Evolutionary conservation across 1,140 invertebrate genomes (phyloP).

Genomic region (Hypothenemus hampei): DNA sequence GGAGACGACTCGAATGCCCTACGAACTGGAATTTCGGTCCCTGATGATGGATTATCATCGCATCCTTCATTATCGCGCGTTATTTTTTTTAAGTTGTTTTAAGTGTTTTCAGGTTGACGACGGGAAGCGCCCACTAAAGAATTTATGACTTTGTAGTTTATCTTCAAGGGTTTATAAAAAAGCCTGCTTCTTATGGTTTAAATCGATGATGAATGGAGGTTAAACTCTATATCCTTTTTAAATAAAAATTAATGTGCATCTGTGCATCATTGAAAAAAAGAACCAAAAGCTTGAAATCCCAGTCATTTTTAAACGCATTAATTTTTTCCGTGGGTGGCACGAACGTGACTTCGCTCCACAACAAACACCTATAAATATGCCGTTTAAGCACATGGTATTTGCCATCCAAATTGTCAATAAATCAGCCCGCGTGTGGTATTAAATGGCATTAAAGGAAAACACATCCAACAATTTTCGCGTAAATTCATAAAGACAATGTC

Average conservation of each 20-base stretch:
- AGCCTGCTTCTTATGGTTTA: no score
- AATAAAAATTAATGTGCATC: no score
- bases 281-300: neutral
- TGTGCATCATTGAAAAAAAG: no score
- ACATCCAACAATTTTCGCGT: constrained; percentile 7
- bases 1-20: constrained; percentile 4
- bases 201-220: no score
- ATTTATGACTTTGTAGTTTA: no score
- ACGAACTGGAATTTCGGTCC: neutral
- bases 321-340: constrained; percentile 11
- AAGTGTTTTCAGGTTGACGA: neutral
- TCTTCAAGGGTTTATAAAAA: no score
- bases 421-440: constrained; percentile 15
- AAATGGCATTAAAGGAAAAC: constrained; percentile 13
- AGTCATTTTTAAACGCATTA: constrained; percentile 7
- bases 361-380: constrained; percentile 13
- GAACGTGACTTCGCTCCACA: constrained; percentile 14
- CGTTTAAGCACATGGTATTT: constrained; percentile 11
- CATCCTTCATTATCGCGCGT: neutral
- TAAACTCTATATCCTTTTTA: no score
- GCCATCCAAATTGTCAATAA: constrained; percentile 20
- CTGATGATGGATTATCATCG: constrained; percentile 15
- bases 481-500: neutral
- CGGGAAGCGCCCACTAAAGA: no score
- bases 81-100: constrained; percentile 1